Evolutionary conservation across 2,888 invertebrate species (phyloP).

Genomic region (Adelognathus sp.): DNA sequence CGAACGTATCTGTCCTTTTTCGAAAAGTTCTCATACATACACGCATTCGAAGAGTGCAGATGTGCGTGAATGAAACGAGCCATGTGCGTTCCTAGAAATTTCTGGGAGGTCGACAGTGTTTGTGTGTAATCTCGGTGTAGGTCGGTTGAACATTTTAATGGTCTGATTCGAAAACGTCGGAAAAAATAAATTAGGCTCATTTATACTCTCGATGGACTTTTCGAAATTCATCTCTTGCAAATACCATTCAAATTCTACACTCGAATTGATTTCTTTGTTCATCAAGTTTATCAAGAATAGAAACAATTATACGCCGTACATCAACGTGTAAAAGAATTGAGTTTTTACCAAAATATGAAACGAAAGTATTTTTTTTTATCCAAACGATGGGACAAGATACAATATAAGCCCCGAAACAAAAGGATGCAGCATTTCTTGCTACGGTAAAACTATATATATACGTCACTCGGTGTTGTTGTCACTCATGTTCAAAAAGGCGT

Average conservation of each 20-base stretch:
- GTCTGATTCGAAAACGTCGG: not conserved
- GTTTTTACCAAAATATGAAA: too few relatives aligned
- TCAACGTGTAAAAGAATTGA: too few relatives aligned
- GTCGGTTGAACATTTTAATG: not conserved
- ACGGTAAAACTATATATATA: too few relatives aligned
- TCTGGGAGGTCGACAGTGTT: constrained; percentile 1
- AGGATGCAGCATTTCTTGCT: too few relatives aligned
- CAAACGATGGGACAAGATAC: too few relatives aligned
- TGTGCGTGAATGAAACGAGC: constrained; percentile 36
- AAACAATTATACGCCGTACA: too few relatives aligned
- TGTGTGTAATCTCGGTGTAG: not conserved
- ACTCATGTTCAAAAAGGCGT: too few relatives aligned
- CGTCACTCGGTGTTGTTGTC: too few relatives aligned
- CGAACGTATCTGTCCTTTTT: constrained; percentile 20
- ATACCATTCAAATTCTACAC: not conserved
- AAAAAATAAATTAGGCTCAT: not conserved
- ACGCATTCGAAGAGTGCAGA: constrained; percentile 26
- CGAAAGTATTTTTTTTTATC: too few relatives aligned
- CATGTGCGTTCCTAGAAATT: constrained; percentile 43
- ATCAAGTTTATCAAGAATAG: too few relatives aligned
- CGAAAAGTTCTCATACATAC: constrained; percentile 2
- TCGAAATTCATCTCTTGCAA: not conserved
- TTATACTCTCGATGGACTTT: not conserved
- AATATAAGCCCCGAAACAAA: too few relatives aligned
- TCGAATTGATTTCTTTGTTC: not conserved